Conservation (phyloP, 2,113 vertebrate species). For the Passer montanus region DNA sequence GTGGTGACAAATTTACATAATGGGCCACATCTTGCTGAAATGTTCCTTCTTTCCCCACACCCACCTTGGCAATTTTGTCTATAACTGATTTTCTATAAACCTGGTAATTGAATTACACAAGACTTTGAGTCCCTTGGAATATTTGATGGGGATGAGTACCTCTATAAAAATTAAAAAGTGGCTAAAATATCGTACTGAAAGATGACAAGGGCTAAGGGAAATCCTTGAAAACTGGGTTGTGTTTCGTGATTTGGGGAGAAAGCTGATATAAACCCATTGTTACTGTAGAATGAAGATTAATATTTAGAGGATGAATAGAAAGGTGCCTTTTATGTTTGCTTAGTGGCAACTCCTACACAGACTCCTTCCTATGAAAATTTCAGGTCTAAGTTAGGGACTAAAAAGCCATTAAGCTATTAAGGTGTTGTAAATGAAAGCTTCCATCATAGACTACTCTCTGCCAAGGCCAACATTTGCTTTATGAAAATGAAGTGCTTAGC, state of each 20-base stretch:
- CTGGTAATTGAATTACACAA: neutral
- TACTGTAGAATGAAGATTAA: neutral
- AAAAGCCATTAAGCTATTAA: neutral
- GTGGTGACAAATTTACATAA: slow-evolving; percentile 65
- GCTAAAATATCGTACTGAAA: neutral
- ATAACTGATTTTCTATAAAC: slow-evolving; percentile 6
- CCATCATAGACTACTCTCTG: neutral
- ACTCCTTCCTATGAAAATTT: neutral
- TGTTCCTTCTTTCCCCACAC: neutral
- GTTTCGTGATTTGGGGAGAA: slow-evolving; percentile 22
- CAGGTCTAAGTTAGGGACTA: neutral
- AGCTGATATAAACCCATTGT: neutral
- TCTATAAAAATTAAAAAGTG: neutral
- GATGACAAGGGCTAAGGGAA: neutral
- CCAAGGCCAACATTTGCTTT: neutral
- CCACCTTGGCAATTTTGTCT: neutral
- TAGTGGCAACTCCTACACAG: neutral
- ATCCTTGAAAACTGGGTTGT: neutral
- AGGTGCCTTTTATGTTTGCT: neutral
- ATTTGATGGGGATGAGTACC: neutral
- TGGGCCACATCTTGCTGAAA: slow-evolving; percentile 18
- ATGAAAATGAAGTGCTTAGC: neutral
- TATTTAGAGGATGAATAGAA: neutral
- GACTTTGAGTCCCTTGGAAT: neutral
- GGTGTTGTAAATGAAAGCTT: neutral